Evolutionary conservation across 2,113 vertebrate species (phyloP).

Genomic region (Uria aalge): DNA sequence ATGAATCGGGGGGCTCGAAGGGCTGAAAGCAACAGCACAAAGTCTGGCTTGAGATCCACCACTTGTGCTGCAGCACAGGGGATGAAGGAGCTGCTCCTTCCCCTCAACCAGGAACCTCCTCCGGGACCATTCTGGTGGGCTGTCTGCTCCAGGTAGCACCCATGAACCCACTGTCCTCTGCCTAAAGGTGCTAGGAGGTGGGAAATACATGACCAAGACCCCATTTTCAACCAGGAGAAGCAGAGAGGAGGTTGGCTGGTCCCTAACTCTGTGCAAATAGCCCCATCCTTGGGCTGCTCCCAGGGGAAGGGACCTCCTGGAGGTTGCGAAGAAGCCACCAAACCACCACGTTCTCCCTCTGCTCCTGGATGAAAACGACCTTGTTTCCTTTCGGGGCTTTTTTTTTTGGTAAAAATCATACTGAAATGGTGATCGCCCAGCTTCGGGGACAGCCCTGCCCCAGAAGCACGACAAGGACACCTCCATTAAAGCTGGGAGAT

Average conservation of each 20-base stretch:
- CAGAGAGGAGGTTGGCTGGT: background rate
- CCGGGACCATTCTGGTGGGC: background rate
- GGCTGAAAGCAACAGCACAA: accelerated
- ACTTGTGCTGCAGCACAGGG: background rate
- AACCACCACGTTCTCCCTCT: background rate
- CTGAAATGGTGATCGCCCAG: background rate
- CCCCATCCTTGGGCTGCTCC: background rate
- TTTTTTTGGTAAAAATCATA: background rate
- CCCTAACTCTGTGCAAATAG: background rate
- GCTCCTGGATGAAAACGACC: background rate
- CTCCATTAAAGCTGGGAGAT: background rate
- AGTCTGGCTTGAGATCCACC: background rate
- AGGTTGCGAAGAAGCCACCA: background rate
- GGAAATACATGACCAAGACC: background rate
- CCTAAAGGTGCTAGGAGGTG: background rate
- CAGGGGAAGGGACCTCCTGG: background rate
- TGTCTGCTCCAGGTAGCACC: background rate
- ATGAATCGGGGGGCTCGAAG: accelerated
- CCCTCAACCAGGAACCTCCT: background rate
- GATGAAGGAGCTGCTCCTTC: background rate
- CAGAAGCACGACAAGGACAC: background rate
- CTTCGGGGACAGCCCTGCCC: background rate
- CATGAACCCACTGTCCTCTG: background rate
- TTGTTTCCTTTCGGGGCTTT: background rate
- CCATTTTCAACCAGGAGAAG: background rate